phyloP scores from a whole-genome alignment of 2,888 invertebrate species.

The Mesorhabditis sp. region DNA sequence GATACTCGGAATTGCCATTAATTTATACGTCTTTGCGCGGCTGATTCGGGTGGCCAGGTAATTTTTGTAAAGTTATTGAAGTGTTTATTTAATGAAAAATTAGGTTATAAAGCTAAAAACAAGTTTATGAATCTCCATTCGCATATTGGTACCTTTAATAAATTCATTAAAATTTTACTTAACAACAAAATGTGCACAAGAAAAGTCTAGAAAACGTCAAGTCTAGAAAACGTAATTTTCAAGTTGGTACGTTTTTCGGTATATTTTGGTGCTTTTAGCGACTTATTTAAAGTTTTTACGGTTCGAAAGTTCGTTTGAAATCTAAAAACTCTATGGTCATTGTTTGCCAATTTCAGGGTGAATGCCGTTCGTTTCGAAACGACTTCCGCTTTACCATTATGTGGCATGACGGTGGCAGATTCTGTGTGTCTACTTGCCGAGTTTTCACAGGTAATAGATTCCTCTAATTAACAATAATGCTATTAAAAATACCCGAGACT shows the following conservation, averaged over 20 bases:
- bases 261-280: too few relatives aligned
- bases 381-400: conserved; percentile 50
- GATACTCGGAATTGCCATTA: conserved; percentile 43
- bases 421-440: conserved; percentile 34
- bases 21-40: conserved; percentile 46
- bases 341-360: conserved; percentile 21
- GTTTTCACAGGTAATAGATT: conserved; percentile 18
- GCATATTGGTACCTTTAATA: too few relatives aligned
- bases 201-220: background rate
- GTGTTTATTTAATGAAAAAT: too few relatives aligned
- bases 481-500: background rate
- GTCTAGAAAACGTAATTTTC: background rate
- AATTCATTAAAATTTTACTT: too few relatives aligned
- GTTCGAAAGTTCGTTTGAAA: too few relatives aligned
- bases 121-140: too few relatives aligned
- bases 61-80: conserved; percentile 9
- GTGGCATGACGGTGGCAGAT: conserved; percentile 50
- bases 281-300: too few relatives aligned
- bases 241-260: too few relatives aligned
- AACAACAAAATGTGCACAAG: too few relatives aligned
- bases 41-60: conserved; percentile 42
- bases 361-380: conserved; percentile 44
- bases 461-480: background rate
- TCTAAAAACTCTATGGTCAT: too few relatives aligned
- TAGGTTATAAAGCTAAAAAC: too few relatives aligned